Base-by-base conservation (phyloP, 2,113 vertebrate species). In the Brachionichthys hirsutus region DNA sequence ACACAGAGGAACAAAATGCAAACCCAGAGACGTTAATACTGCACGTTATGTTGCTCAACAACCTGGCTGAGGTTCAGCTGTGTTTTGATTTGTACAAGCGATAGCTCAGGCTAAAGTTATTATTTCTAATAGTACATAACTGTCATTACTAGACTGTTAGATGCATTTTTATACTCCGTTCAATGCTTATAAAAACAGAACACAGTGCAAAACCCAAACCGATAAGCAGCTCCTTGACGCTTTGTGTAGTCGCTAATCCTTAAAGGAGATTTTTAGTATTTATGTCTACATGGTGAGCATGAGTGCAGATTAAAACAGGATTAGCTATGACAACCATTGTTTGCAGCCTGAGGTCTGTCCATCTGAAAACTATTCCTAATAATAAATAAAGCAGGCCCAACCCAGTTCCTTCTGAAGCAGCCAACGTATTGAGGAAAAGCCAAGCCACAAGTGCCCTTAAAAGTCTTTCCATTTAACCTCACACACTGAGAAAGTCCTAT, bases 211-310 rank as follows among this genome's bases (percentile, higher is more conserved):
- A 70, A 9, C 49, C 47, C 12, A 73, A 59, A 67, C 42, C 66
- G 50, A 36, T 44, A 17, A 70, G 62, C 53, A 78, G 54, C 78
- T 69, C 72, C 17, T n/a, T 17, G 24, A 30, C 24, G 20, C 12
- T 22, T n/a, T 65, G 36, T 55, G 72, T 73, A 85, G 72, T 6
- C 69, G 17, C 77, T 86, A 82, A 89, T 86, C 85, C 73, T 44
- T 67, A 83, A 88, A 85, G 82, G 52, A 84, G 85, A 86, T 83
- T 77, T 62, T 6, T 75, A 66, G 51, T 70, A 42, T 84, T 75
- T 66, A 64, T 72, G 77, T 77, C 57, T 77, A 24, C 57, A 82
- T 77, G 54, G 53, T 75, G 73, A 80, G 59, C 63, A 82, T 73
- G 70, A 58, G 54, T 16, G 22, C 12, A 15, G 81, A 85, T 84